A percentile compares a stretch with the other conserved stretches of the same genome.
Evolutionary conservation across 2,113 vertebrate species (phyloP).

Genomic region (Corythoichthys haematopterus): DNA sequence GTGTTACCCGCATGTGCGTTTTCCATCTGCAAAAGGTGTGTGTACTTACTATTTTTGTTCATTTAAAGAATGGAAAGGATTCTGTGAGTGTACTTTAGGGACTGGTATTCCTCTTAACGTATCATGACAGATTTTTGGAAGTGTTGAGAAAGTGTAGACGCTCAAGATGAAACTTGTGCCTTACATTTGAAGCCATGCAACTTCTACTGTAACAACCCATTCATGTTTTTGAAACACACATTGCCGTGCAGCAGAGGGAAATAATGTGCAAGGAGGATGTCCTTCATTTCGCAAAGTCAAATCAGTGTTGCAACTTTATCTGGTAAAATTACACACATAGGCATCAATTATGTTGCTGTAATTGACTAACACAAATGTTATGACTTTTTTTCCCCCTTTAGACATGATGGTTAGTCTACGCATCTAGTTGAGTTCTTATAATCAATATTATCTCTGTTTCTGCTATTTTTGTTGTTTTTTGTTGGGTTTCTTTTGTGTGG

Average conservation of each 20-base stretch:
- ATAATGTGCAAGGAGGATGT: not conserved
- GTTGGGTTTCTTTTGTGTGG: slow-evolving; percentile 12
- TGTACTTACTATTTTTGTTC: slow-evolving; percentile 9
- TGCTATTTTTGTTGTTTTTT: not conserved
- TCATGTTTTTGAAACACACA: too few species aligned
- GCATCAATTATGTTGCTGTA: not conserved
- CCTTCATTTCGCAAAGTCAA: not conserved
- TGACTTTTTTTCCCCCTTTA: not conserved
- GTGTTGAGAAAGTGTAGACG: slow-evolving; percentile 20
- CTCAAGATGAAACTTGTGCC: slow-evolving; percentile 63
- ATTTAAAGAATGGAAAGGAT: slow-evolving; percentile 11
- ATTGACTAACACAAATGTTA: not conserved
- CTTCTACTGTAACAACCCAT: slow-evolving; percentile 32
- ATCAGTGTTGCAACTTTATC: not conserved
- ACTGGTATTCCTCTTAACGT: slow-evolving; percentile 3
- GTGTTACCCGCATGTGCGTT: not conserved
- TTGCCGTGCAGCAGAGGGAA: not conserved
- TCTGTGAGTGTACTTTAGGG: slow-evolving; percentile 2
- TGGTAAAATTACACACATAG: not conserved
- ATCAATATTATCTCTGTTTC: slow-evolving; percentile 1
- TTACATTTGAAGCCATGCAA: slow-evolving; percentile 60
- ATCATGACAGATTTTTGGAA: slow-evolving; percentile 12
- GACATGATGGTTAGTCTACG: not conserved
- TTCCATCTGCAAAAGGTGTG: slow-evolving; percentile 8
- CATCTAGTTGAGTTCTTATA: not conserved